These are phyloP conservation scores for Amiota mariae DNA, from an alignment of 2,888 invertebrate genomes.

Conservation along the genomic window DNA sequence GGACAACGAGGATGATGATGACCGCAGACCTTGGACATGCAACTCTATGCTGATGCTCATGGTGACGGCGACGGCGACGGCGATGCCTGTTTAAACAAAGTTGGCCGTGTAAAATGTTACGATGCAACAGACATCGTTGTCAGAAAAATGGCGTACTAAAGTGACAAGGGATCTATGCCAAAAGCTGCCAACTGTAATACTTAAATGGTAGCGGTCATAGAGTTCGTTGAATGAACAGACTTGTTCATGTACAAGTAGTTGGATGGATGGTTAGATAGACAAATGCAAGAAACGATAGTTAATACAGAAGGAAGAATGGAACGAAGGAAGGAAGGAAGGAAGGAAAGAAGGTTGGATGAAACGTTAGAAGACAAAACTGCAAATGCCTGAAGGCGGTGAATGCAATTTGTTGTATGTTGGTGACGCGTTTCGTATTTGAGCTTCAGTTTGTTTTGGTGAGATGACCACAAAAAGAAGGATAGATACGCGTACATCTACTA, in stretches of 20 bases:
- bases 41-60: slow-evolving; percentile 37
- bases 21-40: no score
- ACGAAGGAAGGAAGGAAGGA: no score
- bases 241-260: no score
- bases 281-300: no score
- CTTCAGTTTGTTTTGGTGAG: background rate
- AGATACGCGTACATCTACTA: background rate
- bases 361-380: no score
- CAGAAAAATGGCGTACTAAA: slow-evolving; percentile 17
- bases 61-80: no score
- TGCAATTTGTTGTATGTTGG: background rate
- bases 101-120: background rate
- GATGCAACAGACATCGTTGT: background rate
- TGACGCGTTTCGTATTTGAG: background rate
- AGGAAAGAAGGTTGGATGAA: no score
- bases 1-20: no score
- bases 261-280: no score
- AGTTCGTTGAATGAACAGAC: background rate
- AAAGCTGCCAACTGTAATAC: slow-evolving; percentile 26
- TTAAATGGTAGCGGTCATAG: slow-evolving; percentile 13
- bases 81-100: slow-evolving; percentile 37
- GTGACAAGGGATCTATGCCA: slow-evolving; percentile 22
- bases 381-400: background rate
- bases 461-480: background rate
- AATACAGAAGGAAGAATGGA: no score